Evolutionary conservation across 2,888 invertebrate genomes (phyloP), one percentile per base, ranked within the genome.

Genomic region (Lasioglossum leucozonium): DNA sequence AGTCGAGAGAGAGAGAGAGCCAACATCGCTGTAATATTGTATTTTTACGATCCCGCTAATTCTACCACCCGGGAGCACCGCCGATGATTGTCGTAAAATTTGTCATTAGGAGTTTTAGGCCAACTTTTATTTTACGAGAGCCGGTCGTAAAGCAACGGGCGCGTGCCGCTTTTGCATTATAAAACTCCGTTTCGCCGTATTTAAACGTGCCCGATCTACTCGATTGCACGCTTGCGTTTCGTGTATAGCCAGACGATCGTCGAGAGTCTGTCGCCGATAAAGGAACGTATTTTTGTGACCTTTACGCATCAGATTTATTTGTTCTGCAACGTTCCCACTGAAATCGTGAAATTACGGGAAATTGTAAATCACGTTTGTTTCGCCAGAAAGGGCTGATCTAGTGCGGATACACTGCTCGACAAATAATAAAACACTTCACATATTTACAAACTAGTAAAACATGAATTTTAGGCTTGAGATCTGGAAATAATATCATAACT

Each of bases 11-110:
- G n/a, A 55, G 2, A n/a, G 26, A 51, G 22, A 51, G 13, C 30
- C 13, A 58, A 58, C 26, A n/a, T n/a, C 62, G 16, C 0, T 30
- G 13, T 18, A 30, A 65, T 34, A 65, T 34, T 34, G 18, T 65
- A 22, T 37, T 67, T 67, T 67, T 37, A 67, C 67, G 67, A 67
- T 10, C 4, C 8, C 67, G 67, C 37, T 67, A 67, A 67, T 67
- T 67, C 37, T 22, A 37, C 37, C 4, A 22, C 10, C 10, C 37
- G 67, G 11, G 37, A 67, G 37, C 18, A 18, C 67, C 18, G 4
- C 22, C 22, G 67, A 67, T 37, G 67, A 67, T 67, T 3, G 67
- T 67, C 67, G 37, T 72, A 73, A 89, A 67, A 34, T 67, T 37
- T 37, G 44, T 72, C 72, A 44, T 72, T 47, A 72, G 47, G 0